Evolutionary conservation across 2,113 vertebrate genomes (phyloP).

Genomic region (Hippocampus comes): DNA sequence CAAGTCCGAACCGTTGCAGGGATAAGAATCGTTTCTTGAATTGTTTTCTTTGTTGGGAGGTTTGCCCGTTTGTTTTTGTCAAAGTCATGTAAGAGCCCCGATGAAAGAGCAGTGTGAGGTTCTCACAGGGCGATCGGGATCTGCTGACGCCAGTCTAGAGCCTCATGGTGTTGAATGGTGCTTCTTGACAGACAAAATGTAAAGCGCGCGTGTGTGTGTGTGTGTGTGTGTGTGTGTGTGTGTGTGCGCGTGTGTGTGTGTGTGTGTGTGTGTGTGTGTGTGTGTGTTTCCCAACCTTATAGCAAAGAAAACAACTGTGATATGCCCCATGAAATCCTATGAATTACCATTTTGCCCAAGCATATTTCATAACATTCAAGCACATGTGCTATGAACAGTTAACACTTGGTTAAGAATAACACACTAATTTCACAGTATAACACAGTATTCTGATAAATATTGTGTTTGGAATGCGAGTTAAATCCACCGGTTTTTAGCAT

Average conservation of each 20-base stretch:
- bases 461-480: too few species aligned
- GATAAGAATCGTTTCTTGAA: constrained; percentile 33
- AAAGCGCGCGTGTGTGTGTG: neutral
- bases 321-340: neutral
- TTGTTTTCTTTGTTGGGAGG: constrained; percentile 17
- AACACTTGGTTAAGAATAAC: too few species aligned
- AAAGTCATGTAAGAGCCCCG: neutral
- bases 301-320: neutral
- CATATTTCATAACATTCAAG: neutral
- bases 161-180: constrained; percentile 9
- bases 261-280: too few species aligned
- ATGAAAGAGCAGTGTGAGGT: neutral
- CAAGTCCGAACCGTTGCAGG: constrained; percentile 1
- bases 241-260: too few species aligned
- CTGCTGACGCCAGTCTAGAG: constrained; percentile 17
- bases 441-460: too few species aligned
- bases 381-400: too few species aligned
- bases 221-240: neutral
- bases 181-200: constrained; percentile 10
- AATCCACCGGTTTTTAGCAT: too few species aligned
- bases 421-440: too few species aligned
- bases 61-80: constrained; percentile 20
- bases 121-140: constrained; percentile 32
- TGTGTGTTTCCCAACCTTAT: constrained; percentile 17
- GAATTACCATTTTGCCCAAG: neutral